Base-by-base conservation (phyloP, 1,140 invertebrate genomes). In the Neotoxoptera formosana region DNA sequence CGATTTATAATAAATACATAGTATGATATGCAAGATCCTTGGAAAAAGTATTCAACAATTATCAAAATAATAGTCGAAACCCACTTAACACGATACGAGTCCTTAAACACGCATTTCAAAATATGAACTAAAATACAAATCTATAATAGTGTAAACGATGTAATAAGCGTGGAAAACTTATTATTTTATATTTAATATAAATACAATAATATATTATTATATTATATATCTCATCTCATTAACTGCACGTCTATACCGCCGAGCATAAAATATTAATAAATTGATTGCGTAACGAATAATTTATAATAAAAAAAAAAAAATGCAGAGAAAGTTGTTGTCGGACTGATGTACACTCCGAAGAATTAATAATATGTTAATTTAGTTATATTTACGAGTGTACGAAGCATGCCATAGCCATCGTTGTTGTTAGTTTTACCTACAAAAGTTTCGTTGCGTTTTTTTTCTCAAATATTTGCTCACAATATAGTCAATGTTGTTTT, bases 281-380 rank as follows among this genome's bases (percentile, higher is more conserved):
- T 84, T 84, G 21, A 25, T 48, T 11, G 17, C 7, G 2, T 30
- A 87, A 87, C 86, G 30, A 48, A 84, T 41, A n/a, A n/a, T n/a
- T n/a, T n/a, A n/a, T n/a, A 41, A 76, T n/a, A 76, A n/a, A 17
- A 76, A 76, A 48, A 47, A 48, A 48, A 30, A n/a, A n/a, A 51
- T 51, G 17, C 47, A 9, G 86, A 51, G 86, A 88, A 88, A 88
- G 86, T 88, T n/a, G 47, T 45, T n/a, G n/a, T 51, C 7, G n/a
- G 34, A 51, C n/a, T 88, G n/a, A 53, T 76, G 17, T n/a, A 20
- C 60, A 76, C 14, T n/a, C 14, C 30, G 14, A 51, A n/a, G n/a
- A n/a, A n/a, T n/a, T n/a, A n/a, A 51, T 36, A 47, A 87, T 51
- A 88, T 51, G 47, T 51, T 88, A 51, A 51, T 88, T 88, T 86